These are phyloP conservation scores for Acanthiza pusilla DNA, from an alignment of 2,797 vertebrate genomes.

Conservation along the genomic window DNA sequence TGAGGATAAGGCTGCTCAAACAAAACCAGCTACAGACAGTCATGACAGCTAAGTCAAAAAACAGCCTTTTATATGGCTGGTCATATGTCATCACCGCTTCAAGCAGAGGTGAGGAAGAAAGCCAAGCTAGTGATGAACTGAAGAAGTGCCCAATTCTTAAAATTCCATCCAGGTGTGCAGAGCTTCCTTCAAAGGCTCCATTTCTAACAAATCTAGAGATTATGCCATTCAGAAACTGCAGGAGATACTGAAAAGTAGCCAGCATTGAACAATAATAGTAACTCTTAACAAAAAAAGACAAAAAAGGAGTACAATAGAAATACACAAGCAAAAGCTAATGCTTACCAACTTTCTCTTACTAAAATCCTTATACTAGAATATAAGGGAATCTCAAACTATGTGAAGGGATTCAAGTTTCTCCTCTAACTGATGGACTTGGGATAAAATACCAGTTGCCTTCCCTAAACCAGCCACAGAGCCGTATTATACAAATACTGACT, in stretches of 20 bases:
- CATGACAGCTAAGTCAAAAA: neutral
- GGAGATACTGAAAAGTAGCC: neutral
- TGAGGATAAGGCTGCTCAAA: neutral
- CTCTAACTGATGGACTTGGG: neutral
- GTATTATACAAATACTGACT: neutral
- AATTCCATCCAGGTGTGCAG: neutral
- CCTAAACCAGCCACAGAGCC: neutral
- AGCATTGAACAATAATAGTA: neutral
- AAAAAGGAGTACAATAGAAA: neutral
- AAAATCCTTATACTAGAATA: neutral
- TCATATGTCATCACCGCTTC: neutral
- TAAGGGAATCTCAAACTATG: neutral
- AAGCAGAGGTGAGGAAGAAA: neutral
- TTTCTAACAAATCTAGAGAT: neutral
- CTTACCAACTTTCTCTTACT: neutral
- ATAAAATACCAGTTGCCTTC: neutral
- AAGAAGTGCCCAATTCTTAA: neutral
- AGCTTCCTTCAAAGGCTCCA: neutral
- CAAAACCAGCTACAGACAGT: neutral
- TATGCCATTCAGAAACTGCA: neutral
- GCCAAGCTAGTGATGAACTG: neutral
- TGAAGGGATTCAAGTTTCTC: neutral
- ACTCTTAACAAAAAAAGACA: neutral
- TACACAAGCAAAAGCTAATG: neutral
- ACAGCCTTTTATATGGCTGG: neutral